Base-by-base conservation (phyloP, 1,140 invertebrate genomes). In the Tachypleus tridentatus region DNA sequence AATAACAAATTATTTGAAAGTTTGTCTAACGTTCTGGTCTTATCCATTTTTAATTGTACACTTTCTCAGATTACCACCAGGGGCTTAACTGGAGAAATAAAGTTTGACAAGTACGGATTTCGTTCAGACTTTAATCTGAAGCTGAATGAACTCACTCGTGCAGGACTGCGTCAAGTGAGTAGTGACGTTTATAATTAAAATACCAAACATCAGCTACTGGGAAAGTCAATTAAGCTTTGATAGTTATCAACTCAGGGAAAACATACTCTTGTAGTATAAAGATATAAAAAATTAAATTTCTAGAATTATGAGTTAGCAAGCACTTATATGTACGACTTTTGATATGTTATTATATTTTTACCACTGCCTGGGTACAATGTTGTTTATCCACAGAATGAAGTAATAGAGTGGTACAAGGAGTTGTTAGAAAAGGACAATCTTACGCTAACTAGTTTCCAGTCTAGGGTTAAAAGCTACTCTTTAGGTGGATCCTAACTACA, bases 71-170 rank as follows among this genome's bases (percentile, higher is more conserved):
- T 92, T 9, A 88, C 92, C 76, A 90, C 93, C 82, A 84, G 86
- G 68, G 94, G 94, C 3, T 77, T 97, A 68, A 95, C 92, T 3
- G 93, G 93, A 58, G 85, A 88, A 8, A 93, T 97, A 68, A 90
- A 92, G 76, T 97, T 97, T 75, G 91, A 96, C 79, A 88, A 93
- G 75, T 86, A 93, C 78, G 93, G 93, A 51, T 93, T 91, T 76
- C 81, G 94, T 64, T 88, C 88, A 3, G 89, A 95, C 76, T 93
- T 96, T 73, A 84, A 87, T 67, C 79, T 97, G 57, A 89, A 93
- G 73, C 88, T 97, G 67, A 86, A 93, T 54, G 91, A 96, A 75
- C 79, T 96, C 53, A 87, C 83, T 47, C 86, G 89, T 57, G 68
- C 75, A 47, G 74, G 74, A 48, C 58, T 74, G 11, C 71, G 70